Conservation (phyloP, 1,140 invertebrate genomes). For the Solenopsis invicta region DNA sequence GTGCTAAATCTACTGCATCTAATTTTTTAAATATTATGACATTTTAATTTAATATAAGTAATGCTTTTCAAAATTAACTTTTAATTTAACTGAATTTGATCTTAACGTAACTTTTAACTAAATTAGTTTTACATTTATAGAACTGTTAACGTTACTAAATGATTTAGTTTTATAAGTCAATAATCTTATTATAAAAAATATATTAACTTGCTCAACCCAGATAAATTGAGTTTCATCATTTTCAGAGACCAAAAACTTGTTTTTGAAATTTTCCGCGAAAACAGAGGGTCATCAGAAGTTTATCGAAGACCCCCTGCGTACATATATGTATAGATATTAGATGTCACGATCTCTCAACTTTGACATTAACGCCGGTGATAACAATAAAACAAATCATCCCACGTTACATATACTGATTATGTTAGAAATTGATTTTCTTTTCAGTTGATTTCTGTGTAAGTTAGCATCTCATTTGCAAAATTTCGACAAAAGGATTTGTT, state of each 20-base stretch:
- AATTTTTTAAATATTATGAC: too few species aligned
- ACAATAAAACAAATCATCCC: constrained; percentile 4
- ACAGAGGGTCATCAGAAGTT: constrained; percentile 25
- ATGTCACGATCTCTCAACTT: constrained; percentile 68
- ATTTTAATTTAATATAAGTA: too few species aligned
- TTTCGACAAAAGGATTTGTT: not conserved
- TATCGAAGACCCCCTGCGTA: constrained; percentile 76
- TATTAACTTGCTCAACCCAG: too few species aligned
- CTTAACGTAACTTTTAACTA: too few species aligned
- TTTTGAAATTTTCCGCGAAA: constrained; percentile 68
- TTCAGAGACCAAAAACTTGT: not conserved
- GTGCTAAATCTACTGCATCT: too few species aligned
- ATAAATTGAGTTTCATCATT: not conserved
- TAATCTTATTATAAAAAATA: too few species aligned
- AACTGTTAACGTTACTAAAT: too few species aligned
- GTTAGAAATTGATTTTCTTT: not conserved
- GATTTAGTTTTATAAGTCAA: too few species aligned
- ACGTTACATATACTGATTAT: not conserved
- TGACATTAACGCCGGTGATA: constrained; percentile 19
- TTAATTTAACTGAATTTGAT: too few species aligned
- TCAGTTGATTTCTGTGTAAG: not conserved
- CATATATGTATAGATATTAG: not conserved
- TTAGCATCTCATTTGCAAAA: not conserved
- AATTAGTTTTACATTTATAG: too few species aligned
- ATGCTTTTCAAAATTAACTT: too few species aligned